These are phyloP conservation scores for Pogonomyrmex californicus DNA, from an alignment of 1,140 invertebrate species.

Conservation along the genomic window DNA sequence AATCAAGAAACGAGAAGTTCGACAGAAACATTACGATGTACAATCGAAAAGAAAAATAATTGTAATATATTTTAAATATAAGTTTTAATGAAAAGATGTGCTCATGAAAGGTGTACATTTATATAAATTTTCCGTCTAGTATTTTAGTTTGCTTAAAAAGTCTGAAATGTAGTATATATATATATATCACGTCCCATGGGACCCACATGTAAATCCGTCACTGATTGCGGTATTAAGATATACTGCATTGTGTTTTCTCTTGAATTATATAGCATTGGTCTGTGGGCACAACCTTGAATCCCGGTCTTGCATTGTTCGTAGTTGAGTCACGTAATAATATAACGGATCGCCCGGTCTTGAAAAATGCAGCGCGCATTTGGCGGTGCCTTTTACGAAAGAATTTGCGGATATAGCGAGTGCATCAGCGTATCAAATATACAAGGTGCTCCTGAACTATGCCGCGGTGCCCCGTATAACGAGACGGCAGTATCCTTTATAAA, in stretches of 20 bases:
- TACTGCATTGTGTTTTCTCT: constrained; percentile 22
- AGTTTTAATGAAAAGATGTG: background rate
- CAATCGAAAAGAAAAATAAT: background rate
- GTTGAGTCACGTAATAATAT: constrained; percentile 69
- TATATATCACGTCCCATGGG: background rate
- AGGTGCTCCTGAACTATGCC: constrained; percentile 44
- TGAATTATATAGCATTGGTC: constrained; percentile 36
- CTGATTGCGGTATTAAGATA: constrained; percentile 30
- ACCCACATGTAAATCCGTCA: constrained; percentile 13
- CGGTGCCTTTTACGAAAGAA: constrained; percentile 59
- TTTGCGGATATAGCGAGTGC: constrained; percentile 63
- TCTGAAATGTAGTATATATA: background rate
- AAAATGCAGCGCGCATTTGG: constrained; percentile 35
- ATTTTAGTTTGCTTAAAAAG: background rate
- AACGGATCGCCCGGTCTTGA: constrained; percentile 60
- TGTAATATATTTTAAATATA: background rate
- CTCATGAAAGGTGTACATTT: background rate
- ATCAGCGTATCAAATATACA: constrained; percentile 64
- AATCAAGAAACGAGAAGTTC: background rate
- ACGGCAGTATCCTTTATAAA: constrained; percentile 52
- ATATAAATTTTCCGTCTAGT: background rate
- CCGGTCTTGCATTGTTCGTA: constrained; percentile 58
- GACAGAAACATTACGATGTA: background rate
- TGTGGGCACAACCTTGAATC: constrained; percentile 56
- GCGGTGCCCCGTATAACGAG: constrained; percentile 42